These are phyloP conservation scores for Drosophila setifemur DNA, from an alignment of 1,140 invertebrate species.

Conservation along the genomic window DNA sequence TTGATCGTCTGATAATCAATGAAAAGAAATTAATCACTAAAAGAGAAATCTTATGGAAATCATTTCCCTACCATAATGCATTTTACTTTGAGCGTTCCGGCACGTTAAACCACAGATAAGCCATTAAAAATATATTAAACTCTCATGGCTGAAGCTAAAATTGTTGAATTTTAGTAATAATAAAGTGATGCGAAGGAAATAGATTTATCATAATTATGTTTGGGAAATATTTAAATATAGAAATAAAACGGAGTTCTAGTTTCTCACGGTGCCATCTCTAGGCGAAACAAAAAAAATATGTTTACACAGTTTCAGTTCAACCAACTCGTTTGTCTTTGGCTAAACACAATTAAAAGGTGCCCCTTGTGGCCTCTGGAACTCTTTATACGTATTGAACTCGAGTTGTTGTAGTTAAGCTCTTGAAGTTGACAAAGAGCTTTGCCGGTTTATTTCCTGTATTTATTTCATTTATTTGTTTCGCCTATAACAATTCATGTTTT, in stretches of 20 bases:
- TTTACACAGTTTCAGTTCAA: slow-evolving; percentile 55
- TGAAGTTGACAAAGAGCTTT: slow-evolving; percentile 67
- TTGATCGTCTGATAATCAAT: not conserved
- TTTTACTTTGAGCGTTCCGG: slow-evolving; percentile 4
- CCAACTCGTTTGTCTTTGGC: slow-evolving; percentile 46
- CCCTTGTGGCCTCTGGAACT: slow-evolving; percentile 21
- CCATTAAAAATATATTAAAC: slow-evolving; percentile 17
- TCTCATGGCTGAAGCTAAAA: not conserved
- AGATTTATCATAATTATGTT: not conserved
- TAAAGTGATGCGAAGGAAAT: not conserved
- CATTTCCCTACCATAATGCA: slow-evolving; percentile 15
- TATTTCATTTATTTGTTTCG: slow-evolving; percentile 40
- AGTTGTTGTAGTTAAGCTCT: slow-evolving; percentile 52
- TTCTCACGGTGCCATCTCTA: slow-evolving; percentile 44
- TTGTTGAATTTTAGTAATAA: not conserved
- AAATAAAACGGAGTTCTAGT: not conserved
- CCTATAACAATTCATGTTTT: slow-evolving; percentile 50
- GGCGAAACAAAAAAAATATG: not conserved
- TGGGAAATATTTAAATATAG: not conserved
- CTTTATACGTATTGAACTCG: slow-evolving; percentile 36
- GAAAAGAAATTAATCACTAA: slow-evolving; percentile 23
- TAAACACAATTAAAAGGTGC: slow-evolving; percentile 58
- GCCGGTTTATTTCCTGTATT: slow-evolving; percentile 52
- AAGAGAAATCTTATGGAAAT: slow-evolving; percentile 35
- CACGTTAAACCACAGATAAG: slow-evolving; percentile 26